Evolutionary conservation across 2,113 vertebrate genomes (phyloP).

Genomic region (Cariama cristata): DNA sequence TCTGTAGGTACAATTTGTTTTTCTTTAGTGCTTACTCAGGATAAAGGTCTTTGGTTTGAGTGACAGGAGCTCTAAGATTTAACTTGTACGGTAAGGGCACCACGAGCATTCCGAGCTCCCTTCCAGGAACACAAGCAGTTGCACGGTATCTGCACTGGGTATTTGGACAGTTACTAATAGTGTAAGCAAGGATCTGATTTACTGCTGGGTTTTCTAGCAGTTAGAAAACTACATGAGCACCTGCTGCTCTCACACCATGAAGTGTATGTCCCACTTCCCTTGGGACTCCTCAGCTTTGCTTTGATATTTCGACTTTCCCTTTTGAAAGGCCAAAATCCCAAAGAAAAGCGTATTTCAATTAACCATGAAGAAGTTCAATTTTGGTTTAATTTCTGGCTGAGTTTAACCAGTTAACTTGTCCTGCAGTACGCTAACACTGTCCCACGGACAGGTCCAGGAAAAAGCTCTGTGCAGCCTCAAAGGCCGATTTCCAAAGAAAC

Average conservation of each 20-base stretch:
- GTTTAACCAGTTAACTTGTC: neutral
- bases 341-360: rapidly evolving
- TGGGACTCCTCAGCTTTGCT: neutral
- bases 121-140: rapidly evolving
- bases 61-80: neutral
- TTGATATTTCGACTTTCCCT: neutral
- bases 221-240: neutral
- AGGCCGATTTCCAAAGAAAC: neutral
- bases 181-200: neutral
- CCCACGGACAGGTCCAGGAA: rapidly evolving
- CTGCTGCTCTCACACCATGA: neutral
- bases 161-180: neutral
- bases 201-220: neutral
- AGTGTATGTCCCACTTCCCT: rapidly evolving
- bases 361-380: neutral
- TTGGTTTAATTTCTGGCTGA: neutral
- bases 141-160: neutral
- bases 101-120: neutral
- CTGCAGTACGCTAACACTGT: rapidly evolving
- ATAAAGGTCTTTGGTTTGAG: neutral
- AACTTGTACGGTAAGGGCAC: neutral
- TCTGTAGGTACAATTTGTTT: neutral
- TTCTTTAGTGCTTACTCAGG: neutral
- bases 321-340: neutral
- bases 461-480: neutral